These are phyloP conservation scores for Notothenia coriiceps DNA, from an alignment of 2,113 vertebrate species.

Conservation along the genomic window DNA sequence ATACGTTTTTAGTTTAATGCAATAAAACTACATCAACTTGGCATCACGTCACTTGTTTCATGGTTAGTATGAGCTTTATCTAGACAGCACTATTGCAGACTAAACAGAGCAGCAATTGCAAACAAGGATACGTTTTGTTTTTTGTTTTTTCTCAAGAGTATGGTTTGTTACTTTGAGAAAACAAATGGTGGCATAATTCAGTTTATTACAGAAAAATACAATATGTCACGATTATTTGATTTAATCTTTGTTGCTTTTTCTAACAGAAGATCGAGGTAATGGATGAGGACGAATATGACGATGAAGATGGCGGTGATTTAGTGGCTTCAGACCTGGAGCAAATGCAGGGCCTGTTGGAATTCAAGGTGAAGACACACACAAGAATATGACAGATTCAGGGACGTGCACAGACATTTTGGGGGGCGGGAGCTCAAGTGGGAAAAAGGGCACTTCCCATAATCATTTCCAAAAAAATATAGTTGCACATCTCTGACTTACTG, in stretches of 20 bases:
- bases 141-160: too few species aligned
- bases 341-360: slow-evolving; percentile 93
- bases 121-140: neutral
- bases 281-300: slow-evolving; percentile 86
- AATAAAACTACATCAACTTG: neutral
- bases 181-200: neutral
- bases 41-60: neutral
- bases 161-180: too few species aligned
- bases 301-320: slow-evolving; percentile 88
- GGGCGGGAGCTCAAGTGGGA: too few species aligned
- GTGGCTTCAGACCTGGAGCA: slow-evolving; percentile 92
- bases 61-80: neutral
- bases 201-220: neutral
- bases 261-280: slow-evolving; percentile 95
- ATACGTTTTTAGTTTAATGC: neutral
- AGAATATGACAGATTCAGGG: neutral
- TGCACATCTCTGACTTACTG: too few species aligned
- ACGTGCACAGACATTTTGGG: too few species aligned
- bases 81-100: neutral
- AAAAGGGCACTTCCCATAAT: too few species aligned
- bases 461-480: too few species aligned
- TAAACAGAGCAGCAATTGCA: neutral
- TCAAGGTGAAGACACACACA: slow-evolving; percentile 87
- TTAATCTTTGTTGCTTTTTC: slow-evolving; percentile 21
- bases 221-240: neutral